These are phyloP conservation scores for Hoplias malabaricus DNA, from an alignment of 2,113 vertebrate genomes.

Conservation along the genomic window DNA sequence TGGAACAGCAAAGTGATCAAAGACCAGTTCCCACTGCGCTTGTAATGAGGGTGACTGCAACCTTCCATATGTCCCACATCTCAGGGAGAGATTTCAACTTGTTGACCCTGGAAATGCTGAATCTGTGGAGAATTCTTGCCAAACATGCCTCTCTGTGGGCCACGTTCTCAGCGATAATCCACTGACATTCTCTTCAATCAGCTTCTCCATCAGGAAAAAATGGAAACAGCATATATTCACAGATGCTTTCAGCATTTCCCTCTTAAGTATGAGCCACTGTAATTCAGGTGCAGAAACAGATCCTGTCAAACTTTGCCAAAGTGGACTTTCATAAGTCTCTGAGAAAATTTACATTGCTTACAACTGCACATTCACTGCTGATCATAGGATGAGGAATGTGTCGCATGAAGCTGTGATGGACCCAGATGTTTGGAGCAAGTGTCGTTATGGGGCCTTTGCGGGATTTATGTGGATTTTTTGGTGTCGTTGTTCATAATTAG, in stretches of 20 bases:
- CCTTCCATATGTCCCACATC: slow-evolving; percentile 54
- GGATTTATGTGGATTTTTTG: too few species aligned
- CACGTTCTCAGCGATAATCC: slow-evolving; percentile 26
- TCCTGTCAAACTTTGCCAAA: neutral
- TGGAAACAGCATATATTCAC: neutral
- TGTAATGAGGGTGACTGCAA: slow-evolving; percentile 45
- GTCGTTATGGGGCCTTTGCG: too few species aligned
- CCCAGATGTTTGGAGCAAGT: neutral
- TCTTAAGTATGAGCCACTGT: neutral
- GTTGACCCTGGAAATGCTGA: slow-evolving; percentile 61
- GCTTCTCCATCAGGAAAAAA: slow-evolving; percentile 32
- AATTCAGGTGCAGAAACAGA: neutral
- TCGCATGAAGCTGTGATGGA: neutral
- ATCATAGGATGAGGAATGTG: neutral
- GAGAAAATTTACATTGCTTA: neutral
- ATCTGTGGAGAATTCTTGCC: slow-evolving; percentile 48
- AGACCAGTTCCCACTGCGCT: slow-evolving; percentile 60
- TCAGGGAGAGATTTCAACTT: slow-evolving; percentile 51
- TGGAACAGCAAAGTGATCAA: slow-evolving; percentile 50
- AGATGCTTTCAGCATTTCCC: neutral
- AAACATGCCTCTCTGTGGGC: slow-evolving; percentile 17
- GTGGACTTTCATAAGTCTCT: neutral
- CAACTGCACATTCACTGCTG: neutral
- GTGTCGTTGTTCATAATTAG: too few species aligned
- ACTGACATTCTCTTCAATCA: slow-evolving; percentile 29